Conservation (phyloP, 2,888 invertebrate genomes). For the Empis stercorea region DNA sequence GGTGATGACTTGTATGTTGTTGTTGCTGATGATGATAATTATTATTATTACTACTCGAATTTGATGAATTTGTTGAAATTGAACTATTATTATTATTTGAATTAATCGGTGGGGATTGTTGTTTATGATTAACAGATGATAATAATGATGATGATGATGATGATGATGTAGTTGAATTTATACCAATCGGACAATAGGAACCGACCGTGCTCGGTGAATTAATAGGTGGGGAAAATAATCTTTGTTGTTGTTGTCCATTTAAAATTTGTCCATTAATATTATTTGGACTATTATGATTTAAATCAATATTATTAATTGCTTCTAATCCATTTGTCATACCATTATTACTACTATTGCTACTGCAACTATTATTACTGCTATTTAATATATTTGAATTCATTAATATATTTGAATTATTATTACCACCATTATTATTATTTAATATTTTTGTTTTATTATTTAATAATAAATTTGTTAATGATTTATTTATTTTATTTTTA, state of each 20-base stretch:
- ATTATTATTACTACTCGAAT: slow-evolving; percentile 2
- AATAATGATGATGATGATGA: slow-evolving; percentile 10
- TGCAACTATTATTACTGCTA: slow-evolving; percentile 1
- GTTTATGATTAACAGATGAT: slow-evolving; percentile 1
- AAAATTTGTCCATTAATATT: not conserved
- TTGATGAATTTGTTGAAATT: slow-evolving; percentile 12
- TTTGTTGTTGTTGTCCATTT: slow-evolving; percentile 17
- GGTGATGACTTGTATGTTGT: slow-evolving; percentile 8
- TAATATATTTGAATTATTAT: not conserved
- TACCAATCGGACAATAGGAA: slow-evolving; percentile 9
- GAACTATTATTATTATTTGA: slow-evolving; percentile 5
- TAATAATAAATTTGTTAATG: not conserved
- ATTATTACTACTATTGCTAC: not conserved
- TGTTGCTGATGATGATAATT: slow-evolving; percentile 11
- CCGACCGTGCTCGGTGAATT: slow-evolving; percentile 23
- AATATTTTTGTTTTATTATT: not conserved
- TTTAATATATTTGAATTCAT: not conserved
- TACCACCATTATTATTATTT: slow-evolving; percentile 2
- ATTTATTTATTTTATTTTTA: not conserved
- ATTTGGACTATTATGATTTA: slow-evolving; percentile 6
- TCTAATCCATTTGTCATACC: slow-evolving; percentile 8
- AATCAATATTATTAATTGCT: slow-evolving; percentile 6
- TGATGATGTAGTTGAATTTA: slow-evolving; percentile 10
- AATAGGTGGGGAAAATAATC: slow-evolving; percentile 23
- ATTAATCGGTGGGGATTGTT: slow-evolving; percentile 5